Conservation (phyloP, 2,113 vertebrate species). For the Furnarius figulus region DNA sequence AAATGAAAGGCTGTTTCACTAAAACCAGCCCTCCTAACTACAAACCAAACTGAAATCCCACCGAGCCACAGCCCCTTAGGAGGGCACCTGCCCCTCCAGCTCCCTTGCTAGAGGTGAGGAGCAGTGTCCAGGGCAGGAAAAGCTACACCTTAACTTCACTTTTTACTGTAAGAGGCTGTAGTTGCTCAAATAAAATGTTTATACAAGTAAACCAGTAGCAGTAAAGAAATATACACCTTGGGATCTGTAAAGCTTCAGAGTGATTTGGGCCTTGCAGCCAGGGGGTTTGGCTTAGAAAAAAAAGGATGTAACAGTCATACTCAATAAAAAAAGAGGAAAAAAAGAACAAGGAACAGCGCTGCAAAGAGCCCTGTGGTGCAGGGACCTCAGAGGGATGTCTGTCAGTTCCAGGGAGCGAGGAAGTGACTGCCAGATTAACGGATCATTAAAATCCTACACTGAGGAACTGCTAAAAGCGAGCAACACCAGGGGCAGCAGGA, state of each 20-base stretch:
- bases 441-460: neutral
- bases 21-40: neutral
- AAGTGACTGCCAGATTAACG: neutral
- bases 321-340: neutral
- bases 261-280: conserved; percentile 10
- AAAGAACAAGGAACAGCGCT: neutral
- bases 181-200: conserved; percentile 34
- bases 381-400: neutral
- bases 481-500: neutral
- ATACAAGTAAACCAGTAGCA: conserved; percentile 47
- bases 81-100: neutral
- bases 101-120: neutral
- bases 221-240: conserved; percentile 58
- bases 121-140: neutral
- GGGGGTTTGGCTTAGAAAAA: neutral
- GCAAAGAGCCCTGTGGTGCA: neutral
- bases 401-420: neutral
- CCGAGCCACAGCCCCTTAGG: neutral
- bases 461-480: conserved; percentile 38
- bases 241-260: conserved; percentile 50
- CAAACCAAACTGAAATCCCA: neutral
- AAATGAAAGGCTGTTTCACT: neutral
- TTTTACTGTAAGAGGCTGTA: neutral
- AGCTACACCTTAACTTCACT: neutral
- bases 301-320: conserved; percentile 12